These are phyloP conservation scores for Cephus runcator DNA, from an alignment of 2,888 invertebrate species.

Conservation along the genomic window DNA sequence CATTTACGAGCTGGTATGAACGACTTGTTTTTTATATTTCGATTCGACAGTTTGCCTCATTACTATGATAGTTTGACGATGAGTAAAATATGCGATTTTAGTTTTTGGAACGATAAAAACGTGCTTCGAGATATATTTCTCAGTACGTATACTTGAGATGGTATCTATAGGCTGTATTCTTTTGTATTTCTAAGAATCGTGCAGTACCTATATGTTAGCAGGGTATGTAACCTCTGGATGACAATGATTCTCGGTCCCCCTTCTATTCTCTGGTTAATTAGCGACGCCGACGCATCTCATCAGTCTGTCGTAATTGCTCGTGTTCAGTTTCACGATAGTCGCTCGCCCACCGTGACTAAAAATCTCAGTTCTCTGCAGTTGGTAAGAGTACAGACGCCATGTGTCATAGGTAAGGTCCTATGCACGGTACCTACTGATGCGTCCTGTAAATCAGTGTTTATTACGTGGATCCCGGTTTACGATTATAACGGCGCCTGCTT, in stretches of 20 bases:
- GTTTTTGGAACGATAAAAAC: neutral
- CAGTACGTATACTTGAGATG: neutral
- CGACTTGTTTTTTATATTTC: neutral
- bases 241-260: neutral
- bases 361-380: neutral
- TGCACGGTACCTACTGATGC: neutral
- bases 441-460: slow-evolving; percentile 6
- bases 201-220: neutral
- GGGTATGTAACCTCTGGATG: neutral
- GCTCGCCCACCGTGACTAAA: neutral
- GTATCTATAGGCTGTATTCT: neutral
- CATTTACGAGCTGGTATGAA: neutral
- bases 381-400: neutral
- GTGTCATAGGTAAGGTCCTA: neutral
- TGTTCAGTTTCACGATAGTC: slow-evolving; percentile 4
- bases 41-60: neutral
- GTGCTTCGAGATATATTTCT: neutral
- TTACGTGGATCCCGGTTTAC: neutral
- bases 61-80: neutral
- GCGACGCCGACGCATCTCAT: slow-evolving; percentile 5
- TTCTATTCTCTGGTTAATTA: neutral
- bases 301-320: slow-evolving; percentile 7
- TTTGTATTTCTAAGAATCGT: neutral
- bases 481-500: neutral
- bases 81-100: neutral